Evolutionary conservation across 2,113 vertebrate genomes (phyloP).

Genomic region (Xenopus tropicalis): UCB_Xtro_10.0 CM004449.2:73853001-73853500

Average conservation of each 20-base stretch:
- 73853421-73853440: neutral
- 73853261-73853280: conserved; percentile 37
- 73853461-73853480: neutral
- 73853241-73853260: conserved; percentile 39
- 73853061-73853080: too few species aligned
- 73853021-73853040: too few species aligned
- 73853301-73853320: conserved; percentile 38
- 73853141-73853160: conserved; percentile 19
- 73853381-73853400: conserved; percentile 27
- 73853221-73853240: conserved; percentile 38
- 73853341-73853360: conserved; percentile 6
- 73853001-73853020: too few species aligned
- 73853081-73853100: neutral
- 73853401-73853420: conserved; percentile 4
- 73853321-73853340: conserved; percentile 27
- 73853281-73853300: conserved; percentile 22
- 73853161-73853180: conserved; percentile 27
- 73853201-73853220: conserved; percentile 36
- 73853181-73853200: conserved; percentile 41
- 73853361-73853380: conserved; percentile 8
- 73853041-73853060: too few species aligned
- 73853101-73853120: conserved; percentile 14
- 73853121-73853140: conserved; percentile 7
- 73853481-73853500: neutral
- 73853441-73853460: neutral